Conservation (phyloP, 2,888 invertebrate species). For the Chalcis sispes region DNA sequence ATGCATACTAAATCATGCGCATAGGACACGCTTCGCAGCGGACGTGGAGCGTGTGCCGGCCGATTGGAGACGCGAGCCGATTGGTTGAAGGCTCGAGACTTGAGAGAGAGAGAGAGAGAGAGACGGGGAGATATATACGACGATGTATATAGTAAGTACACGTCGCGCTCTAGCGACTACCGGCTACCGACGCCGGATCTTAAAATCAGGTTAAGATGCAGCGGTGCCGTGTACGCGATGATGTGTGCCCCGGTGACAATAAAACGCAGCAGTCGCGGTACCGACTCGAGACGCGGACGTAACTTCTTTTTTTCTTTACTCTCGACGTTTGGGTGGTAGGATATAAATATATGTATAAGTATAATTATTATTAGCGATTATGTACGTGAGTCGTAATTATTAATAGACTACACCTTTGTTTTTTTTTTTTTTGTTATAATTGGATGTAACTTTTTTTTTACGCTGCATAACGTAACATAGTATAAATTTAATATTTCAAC, state of each 20-base stretch:
- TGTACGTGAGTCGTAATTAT: constrained; percentile 4
- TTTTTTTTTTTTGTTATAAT: too few species aligned
- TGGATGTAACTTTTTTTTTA: too few species aligned
- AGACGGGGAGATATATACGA: background rate
- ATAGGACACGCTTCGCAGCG: constrained; percentile 49
- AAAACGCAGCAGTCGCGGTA: background rate
- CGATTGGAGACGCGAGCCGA: constrained; percentile 48
- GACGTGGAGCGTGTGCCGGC: constrained; percentile 60
- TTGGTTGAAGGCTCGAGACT: constrained; percentile 49
- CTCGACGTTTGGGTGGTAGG: too few species aligned
- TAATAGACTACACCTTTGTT: too few species aligned
- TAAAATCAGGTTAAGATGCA: constrained; percentile 40
- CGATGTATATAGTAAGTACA: background rate
- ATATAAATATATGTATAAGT: too few species aligned
- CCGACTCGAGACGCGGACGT: background rate
- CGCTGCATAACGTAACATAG: too few species aligned
- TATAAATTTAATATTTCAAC: too few species aligned
- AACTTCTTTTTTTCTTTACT: background rate
- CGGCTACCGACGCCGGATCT: constrained; percentile 22
- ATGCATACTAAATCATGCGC: constrained; percentile 54
- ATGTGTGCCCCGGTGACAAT: background rate
- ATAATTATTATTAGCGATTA: constrained; percentile 3
- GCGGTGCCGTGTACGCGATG: constrained; percentile 20
- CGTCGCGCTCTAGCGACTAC: too few species aligned
- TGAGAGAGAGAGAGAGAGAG: background rate